A percentile compares a stretch with the other conserved stretches of the same genome.
phyloP scores from a whole-genome alignment of 2,113 vertebrate species.

The Syrmaticus mikado region DNA sequence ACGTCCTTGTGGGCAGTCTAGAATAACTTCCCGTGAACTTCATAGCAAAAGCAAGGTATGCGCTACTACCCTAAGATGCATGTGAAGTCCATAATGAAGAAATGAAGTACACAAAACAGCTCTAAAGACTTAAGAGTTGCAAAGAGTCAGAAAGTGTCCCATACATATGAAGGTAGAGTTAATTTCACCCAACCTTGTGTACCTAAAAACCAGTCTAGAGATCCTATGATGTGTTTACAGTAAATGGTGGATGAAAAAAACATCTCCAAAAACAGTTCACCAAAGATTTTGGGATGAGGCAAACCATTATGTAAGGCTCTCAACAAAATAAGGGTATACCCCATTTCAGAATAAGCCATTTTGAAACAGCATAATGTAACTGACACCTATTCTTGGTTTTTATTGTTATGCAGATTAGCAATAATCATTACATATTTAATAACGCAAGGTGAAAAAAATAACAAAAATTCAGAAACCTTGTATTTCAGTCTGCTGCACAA shows the following conservation, averaged over 20 bases:
- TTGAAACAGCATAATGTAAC: background rate
- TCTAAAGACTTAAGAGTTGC: background rate
- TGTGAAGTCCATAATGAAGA: background rate
- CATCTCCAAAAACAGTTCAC: background rate
- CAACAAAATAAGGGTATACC: background rate
- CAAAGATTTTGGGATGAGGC: background rate
- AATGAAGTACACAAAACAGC: background rate
- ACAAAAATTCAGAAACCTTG: background rate
- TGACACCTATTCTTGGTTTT: background rate
- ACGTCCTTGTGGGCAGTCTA: background rate
- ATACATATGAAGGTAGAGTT: background rate
- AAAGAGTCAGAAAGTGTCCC: background rate
- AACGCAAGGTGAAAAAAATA: background rate
- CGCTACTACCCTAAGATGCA: background rate
- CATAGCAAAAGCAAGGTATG: rapidly evolving
- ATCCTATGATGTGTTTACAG: background rate
- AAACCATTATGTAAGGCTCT: background rate
- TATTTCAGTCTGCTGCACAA: background rate
- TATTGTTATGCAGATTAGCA: background rate
- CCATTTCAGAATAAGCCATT: background rate
- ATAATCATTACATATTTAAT: background rate
- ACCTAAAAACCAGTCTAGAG: background rate
- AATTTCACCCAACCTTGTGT: background rate
- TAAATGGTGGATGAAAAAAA: background rate
- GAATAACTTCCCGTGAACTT: background rate